A percentile compares a stretch with the other conserved stretches of the same genome.
Evolutionary conservation across 2,888 invertebrate species (phyloP).

Genomic region (Merodon equestris): DNA sequence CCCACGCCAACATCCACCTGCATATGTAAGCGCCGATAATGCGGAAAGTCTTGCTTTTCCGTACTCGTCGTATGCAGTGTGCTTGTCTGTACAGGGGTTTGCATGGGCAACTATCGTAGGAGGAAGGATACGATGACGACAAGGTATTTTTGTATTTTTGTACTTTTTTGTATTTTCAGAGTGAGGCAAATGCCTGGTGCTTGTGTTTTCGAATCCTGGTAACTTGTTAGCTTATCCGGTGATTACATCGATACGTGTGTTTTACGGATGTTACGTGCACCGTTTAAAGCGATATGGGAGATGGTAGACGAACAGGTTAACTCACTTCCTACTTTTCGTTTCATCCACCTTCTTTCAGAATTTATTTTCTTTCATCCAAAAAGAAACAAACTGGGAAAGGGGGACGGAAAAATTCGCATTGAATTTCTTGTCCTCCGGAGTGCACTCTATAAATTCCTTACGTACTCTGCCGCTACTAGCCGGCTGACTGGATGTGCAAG

Average conservation of each 20-base stretch:
- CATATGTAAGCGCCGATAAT: constrained; percentile 55
- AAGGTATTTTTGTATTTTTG: constrained; percentile 40
- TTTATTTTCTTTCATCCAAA: constrained; percentile 28
- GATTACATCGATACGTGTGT: constrained; percentile 75
- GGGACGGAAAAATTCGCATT: constrained; percentile 49
- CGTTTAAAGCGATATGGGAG: constrained; percentile 62
- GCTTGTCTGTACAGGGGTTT: neutral
- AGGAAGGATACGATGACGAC: constrained; percentile 13
- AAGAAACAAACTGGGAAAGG: neutral
- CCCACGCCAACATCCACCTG: constrained; percentile 7
- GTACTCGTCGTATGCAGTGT: neutral
- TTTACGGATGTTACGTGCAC: constrained; percentile 68
- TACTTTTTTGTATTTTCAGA: constrained; percentile 6
- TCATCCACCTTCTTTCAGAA: constrained; percentile 29
- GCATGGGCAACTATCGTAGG: constrained; percentile 33
- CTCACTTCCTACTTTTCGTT: constrained; percentile 6
- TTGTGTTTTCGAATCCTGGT: constrained; percentile 74
- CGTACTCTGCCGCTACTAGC: constrained; percentile 11
- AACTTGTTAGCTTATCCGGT: constrained; percentile 79
- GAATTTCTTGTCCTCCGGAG: constrained; percentile 61
- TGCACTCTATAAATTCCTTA: constrained; percentile 54
- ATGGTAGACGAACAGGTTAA: constrained; percentile 10
- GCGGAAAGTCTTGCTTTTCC: constrained; percentile 52
- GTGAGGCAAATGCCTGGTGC: constrained; percentile 44
- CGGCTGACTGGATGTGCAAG: constrained; percentile 8